Evolutionary conservation across 2,113 vertebrate genomes (phyloP), one percentile per base, ranked within the genome.

Genomic region (Sakesphorus luctuosus): DNA sequence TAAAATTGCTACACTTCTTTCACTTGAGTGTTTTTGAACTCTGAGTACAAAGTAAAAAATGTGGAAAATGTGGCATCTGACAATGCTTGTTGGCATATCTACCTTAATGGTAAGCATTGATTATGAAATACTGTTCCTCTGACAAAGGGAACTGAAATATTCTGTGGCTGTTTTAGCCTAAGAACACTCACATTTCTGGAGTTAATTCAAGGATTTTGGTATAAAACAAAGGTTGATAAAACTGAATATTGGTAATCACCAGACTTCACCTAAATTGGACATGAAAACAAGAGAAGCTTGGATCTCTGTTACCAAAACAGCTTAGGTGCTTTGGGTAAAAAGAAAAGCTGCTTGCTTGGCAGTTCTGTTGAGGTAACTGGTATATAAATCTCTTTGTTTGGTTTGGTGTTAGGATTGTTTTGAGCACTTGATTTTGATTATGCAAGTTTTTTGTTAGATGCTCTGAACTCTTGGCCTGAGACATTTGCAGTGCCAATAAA

Each of bases 341-440:
- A 49, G 46, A 49, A 78, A 59, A 71, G 6, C 10, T n/a, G 9
- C 47, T 80, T 59, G 12, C 67, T 95, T 91, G 66, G 73, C 69
- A 92, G 77, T 87, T 58, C n/a, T 69, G 10, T 90, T 69, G 77
- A 93, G 77, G 77, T 69, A 90, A 96, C 56, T 9, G 19, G 43
- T 79, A 89, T 93, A 73, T 46, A 73, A 88, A 88, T 47, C 9
- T 76, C 10, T 2, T 0, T 72, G 35, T 90, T 90, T 96, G 18
- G 4, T 86, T 80, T 91, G 52, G 61, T 86, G 40, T 76, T 46
- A 59, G 53, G 40, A 49, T 73, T 83, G 24, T 83, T 93, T 90
- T 83, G 58, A 79, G 24, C 43, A 36, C 23, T 75, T 82, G 12
- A 62, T 90, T 89, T 73, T 68, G 33, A 53, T 88, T 88, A 68